Evolutionary conservation across 64 coral and sea anemone species (phyloP), one percentile per base, ranked within the genome.

Genomic region (Catalaphyllia jardinei): DNA sequence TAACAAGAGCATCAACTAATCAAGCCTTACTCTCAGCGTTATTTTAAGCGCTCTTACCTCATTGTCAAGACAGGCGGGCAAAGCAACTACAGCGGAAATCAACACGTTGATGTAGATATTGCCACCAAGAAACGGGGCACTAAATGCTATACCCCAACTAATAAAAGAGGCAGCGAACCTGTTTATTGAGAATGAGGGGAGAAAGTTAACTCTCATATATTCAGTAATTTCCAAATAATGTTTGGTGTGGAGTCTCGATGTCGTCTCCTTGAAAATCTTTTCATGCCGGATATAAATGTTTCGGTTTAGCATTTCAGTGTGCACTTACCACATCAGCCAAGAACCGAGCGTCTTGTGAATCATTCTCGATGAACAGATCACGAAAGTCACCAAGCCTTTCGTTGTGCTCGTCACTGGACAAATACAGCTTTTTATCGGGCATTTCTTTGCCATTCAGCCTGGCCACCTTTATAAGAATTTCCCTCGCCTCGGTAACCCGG

Each of bases 351-450:
- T 92, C 73, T 55, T 74, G 75, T 87, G 90, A 0, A 62, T n/a
- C 90, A 92, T 92, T 78, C 49, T 87, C 24, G 29, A 33, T 22
- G 72, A 92, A 92, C 22, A 92, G 50, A 22, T 92, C 83, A 1
- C 78, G 61, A 28, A 92, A 92, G 82, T 69, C 79, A n/a, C 81
- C 90, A 24, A 51, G 76, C 7, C 55, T 86, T 84, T 74, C 65
- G 12, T 71, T 31, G 18, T 49, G 51, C 52, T 62, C 76, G 31
- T 89, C 62, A 33, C 19, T 42, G 10, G 90, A 55, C 10, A 17
- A 19, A 28, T 31, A 19, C 8, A 92, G 83, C 18, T 30, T 6
- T 39, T 72, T 74, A 46, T 64, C 60, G 5, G 83, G 90, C 73
- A 79, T 55, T 55, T 76, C 15, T 29, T 92, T 92, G 8, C 59